phyloP scores from a whole-genome alignment of 53 echinoderm and acorn worm species.

The Mesocentrotus franciscanus region DNA sequence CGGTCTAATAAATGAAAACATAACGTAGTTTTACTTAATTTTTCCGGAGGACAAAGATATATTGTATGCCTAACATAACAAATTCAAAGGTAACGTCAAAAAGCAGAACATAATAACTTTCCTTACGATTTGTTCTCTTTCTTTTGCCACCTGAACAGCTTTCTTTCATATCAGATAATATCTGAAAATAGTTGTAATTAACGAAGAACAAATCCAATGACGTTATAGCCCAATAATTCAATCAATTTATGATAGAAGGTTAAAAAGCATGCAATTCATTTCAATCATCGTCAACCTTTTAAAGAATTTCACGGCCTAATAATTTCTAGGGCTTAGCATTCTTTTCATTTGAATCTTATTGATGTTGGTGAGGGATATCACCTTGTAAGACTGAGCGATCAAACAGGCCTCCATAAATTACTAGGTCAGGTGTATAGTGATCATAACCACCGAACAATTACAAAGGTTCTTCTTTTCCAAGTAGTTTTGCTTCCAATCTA shows the following conservation, averaged over 20 bases:
- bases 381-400: background rate
- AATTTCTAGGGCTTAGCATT: background rate
- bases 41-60: background rate
- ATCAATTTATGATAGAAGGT: background rate
- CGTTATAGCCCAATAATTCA: background rate
- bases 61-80: background rate
- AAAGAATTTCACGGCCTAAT: background rate
- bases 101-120: too few species aligned
- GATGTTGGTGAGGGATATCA: background rate
- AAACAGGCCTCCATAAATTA: background rate
- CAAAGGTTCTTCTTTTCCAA: background rate
- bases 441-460: background rate
- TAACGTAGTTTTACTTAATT: background rate
- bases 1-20: background rate
- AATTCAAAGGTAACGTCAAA: background rate
- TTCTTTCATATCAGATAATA: background rate
- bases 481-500: background rate
- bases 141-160: background rate
- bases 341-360: background rate
- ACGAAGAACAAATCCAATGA: background rate
- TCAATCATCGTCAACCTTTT: background rate
- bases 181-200: background rate
- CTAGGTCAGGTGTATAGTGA: background rate
- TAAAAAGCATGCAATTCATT: background rate
- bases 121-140: background rate